Evolutionary conservation across 2,888 invertebrate genomes (phyloP), one percentile per base, ranked within the genome.

Genomic region (Congeria kusceri): DNA sequence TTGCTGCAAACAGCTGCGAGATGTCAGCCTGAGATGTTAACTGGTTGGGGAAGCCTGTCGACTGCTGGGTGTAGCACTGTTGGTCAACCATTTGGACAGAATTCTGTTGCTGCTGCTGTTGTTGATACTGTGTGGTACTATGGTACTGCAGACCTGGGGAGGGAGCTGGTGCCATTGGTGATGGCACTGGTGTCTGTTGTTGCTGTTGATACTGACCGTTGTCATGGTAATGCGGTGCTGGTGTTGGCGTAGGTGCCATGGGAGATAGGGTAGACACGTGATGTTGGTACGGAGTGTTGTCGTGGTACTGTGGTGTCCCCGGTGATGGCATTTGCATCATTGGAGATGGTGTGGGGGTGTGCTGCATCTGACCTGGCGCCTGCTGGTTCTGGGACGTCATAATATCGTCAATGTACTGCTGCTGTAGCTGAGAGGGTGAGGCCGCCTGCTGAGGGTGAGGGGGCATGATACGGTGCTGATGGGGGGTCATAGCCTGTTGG

Each of bases 331-430:
- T 13, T 11, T 39, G 39, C 13, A 1, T 5, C 5, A 39, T 39
- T 3, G 11, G 39, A 9, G 39, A 39, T 9, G 39, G 39, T 39
- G 15, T 15, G 1, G 11, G 39, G 9, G 39, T 15, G 1, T 39
- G 39, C 39, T 39, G 39, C 1, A 9, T 15, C 3, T 39, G 39
- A 39, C 39, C 15, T 11, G 39, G 20, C 2, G 20, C 1, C 53
- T 53, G 53, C 49, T 9, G 18, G 18, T 18, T 20, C 25, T 53
- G 53, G 53, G 53, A 25, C 13, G 53, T 25, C 20, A 20, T 9
- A 9, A 53, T 53, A 25, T 53, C 25, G 25, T 53, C 53, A 11
- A 53, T 53, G 53, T 20, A 25, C 53, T 53, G 53, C 53, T 53
- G 53, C 53, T 53, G 53, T 53, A 25, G 25, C 25, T 20, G 11